Evolutionary conservation across 1,140 invertebrate genomes (phyloP).

Genomic region (Neodiprion fabricii): DNA sequence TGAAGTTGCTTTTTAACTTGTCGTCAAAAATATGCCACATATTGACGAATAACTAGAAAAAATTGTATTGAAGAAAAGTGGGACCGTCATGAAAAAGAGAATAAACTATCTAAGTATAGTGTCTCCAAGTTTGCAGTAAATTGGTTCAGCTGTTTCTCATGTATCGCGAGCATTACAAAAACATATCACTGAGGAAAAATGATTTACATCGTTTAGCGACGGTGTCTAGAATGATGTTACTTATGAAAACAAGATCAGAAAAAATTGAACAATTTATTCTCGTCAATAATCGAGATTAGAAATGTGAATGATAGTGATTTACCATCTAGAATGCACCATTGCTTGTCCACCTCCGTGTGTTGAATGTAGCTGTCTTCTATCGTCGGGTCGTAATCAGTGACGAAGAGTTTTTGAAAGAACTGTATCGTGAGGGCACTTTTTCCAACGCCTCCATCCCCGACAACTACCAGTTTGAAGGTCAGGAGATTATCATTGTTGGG

Average conservation of each 20-base stretch:
- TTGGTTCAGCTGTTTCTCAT: too few species aligned
- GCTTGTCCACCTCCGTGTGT: constrained; percentile 90
- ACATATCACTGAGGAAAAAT: too few species aligned
- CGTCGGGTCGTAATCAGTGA: constrained; percentile 90
- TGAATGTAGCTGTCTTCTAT: constrained; percentile 92
- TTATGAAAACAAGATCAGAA: background rate
- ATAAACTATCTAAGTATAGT: too few species aligned
- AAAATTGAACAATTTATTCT: background rate
- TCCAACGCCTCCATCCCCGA: constrained; percentile 88
- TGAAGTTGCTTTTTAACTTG: background rate
- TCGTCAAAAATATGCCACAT: constrained; percentile 12
- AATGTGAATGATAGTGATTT: constrained; percentile 40
- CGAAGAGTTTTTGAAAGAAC: constrained; percentile 86
- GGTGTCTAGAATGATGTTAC: background rate
- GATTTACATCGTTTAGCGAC: too few species aligned
- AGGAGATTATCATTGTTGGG: constrained; percentile 83
- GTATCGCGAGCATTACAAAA: too few species aligned
- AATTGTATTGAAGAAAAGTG: too few species aligned
- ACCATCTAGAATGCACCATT: constrained; percentile 93
- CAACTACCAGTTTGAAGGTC: constrained; percentile 88
- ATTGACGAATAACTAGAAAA: background rate
- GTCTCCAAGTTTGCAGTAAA: too few species aligned
- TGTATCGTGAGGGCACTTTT: constrained; percentile 93
- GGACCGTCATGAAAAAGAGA: too few species aligned
- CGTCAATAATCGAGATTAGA: background rate